Evolutionary conservation across 53 echinoderm and acorn worm species (phyloP), one percentile per base, ranked within the genome.

Genomic region (Hippasteria phrygiana): DNA sequence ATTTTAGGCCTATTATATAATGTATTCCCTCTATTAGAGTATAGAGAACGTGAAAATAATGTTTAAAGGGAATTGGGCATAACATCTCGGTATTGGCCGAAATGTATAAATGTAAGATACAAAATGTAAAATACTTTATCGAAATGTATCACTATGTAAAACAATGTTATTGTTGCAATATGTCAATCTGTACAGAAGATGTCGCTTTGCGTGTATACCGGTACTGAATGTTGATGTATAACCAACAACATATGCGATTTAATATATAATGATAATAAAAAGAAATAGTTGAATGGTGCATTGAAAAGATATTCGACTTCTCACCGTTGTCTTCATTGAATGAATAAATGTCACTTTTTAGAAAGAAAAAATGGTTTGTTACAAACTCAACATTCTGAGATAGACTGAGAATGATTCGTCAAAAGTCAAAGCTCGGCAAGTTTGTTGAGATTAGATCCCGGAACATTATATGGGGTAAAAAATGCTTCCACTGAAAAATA

Each of bases 211-310:
- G 36, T 59, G 56, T 79, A 77, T 33, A 71, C 26, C 42, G 40
- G 36, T 59, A 53, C 35, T 77, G n/a, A 74, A 22, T 73, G 43
- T 41, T 77, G 37, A 51, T 20, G 26, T 33, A 29, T 54, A 34
- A 53, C 34, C 16, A n/a, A 74, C 17, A 17, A 27, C 2, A 63
- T 63, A 63, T 20, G 64, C 29, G 29, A 45, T 42, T 45, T 45
- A 31, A 31, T 8, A 75, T 9, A 40, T 13, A 13, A 11, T 32
- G 62, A 43, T 40, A 80, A 80, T 81, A 65, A 75, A 59, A 4
- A 47, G 13, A 9, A 78, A 78, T 78, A 78, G 78, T 55, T 36
- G 20, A 39, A 78, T 59, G 40, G 62, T 81, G 81, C 81, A 65
- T 43, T 64, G 24, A 42, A 81, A 2, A 26, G 22, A 40, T 20